Conservation (phyloP, 2,113 vertebrate genomes). For the Myrmecophaga tridactyla region DNA sequence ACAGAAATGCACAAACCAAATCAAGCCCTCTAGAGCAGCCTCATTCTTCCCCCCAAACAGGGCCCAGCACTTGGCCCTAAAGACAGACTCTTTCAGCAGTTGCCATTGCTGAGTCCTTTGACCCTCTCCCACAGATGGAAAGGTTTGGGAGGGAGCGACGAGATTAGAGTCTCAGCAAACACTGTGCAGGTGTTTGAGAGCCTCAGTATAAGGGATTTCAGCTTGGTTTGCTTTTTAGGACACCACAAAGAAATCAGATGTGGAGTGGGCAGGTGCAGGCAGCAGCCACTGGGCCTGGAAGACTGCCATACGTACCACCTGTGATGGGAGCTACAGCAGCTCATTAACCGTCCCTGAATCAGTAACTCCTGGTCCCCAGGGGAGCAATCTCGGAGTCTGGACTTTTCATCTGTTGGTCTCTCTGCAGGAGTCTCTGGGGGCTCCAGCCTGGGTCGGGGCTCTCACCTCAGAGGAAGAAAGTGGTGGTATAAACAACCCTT, state of each 20-base stretch:
- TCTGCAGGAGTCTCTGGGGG: background rate
- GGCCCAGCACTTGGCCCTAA: too few species aligned
- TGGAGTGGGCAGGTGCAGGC: slow-evolving; percentile 17
- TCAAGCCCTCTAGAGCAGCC: background rate
- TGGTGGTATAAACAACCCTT: background rate
- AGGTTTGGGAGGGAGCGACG: background rate
- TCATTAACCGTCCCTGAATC: slow-evolving; percentile 42
- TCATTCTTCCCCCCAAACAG: background rate
- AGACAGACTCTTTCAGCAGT: background rate
- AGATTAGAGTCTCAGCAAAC: background rate
- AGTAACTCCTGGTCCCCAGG: slow-evolving; percentile 23
- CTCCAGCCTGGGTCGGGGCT: background rate
- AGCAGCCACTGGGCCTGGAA: slow-evolving; percentile 38
- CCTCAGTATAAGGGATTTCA: background rate
- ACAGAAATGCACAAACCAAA: background rate
- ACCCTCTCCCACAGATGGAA: background rate
- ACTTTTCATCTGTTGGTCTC: background rate
- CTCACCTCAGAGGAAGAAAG: background rate
- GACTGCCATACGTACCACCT: slow-evolving; percentile 45
- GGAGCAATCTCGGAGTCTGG: background rate
- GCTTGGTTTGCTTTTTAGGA: slow-evolving; percentile 64
- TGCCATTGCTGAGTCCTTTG: background rate
- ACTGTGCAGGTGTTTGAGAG: background rate
- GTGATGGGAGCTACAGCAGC: background rate
- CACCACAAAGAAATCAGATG: background rate